phyloP scores from a whole-genome alignment of 2,888 invertebrate species.

The Dendrolimus pini region DNA sequence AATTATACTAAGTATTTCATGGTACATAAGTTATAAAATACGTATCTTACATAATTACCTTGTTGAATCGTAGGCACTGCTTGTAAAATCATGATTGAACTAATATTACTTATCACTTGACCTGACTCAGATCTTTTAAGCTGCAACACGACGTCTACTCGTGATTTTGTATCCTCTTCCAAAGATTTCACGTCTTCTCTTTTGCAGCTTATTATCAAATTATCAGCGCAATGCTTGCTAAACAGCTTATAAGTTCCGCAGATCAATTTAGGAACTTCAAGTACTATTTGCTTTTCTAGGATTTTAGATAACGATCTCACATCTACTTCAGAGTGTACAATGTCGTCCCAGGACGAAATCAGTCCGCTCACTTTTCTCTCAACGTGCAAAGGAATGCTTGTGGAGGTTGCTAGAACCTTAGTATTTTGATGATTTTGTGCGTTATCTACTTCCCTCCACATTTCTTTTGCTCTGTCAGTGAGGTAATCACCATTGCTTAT shows the following conservation, averaged over 20 bases:
- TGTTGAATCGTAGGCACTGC: slow-evolving; percentile 17
- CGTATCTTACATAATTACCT: slow-evolving; percentile 16
- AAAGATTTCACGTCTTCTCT: slow-evolving; percentile 19
- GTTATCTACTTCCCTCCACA: slow-evolving; percentile 47
- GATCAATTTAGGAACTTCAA: slow-evolving; percentile 55
- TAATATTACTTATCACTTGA: slow-evolving; percentile 45
- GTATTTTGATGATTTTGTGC: slow-evolving; percentile 20
- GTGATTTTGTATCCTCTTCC: slow-evolving; percentile 23
- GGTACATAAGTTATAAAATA: neutral
- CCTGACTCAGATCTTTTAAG: slow-evolving; percentile 43
- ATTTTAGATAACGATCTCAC: slow-evolving; percentile 52
- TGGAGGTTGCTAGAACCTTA: slow-evolving; percentile 41
- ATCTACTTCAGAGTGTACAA: slow-evolving; percentile 59
- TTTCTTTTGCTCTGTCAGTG: slow-evolving; percentile 57
- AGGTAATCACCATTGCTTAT: slow-evolving; percentile 68
- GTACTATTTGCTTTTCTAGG: slow-evolving; percentile 52
- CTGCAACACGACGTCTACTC: slow-evolving; percentile 48
- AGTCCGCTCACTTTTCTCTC: slow-evolving; percentile 32
- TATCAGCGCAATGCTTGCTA: slow-evolving; percentile 40
- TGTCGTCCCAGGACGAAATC: slow-evolving; percentile 44
- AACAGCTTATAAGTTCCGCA: slow-evolving; percentile 45
- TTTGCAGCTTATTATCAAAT: slow-evolving; percentile 47
- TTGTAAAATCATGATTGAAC: slow-evolving; percentile 48
- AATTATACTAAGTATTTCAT: neutral
- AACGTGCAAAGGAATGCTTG: slow-evolving; percentile 48